phyloP scores from a whole-genome alignment of 2,113 vertebrate genomes.

The Chascanopsetta lugubris region DNA sequence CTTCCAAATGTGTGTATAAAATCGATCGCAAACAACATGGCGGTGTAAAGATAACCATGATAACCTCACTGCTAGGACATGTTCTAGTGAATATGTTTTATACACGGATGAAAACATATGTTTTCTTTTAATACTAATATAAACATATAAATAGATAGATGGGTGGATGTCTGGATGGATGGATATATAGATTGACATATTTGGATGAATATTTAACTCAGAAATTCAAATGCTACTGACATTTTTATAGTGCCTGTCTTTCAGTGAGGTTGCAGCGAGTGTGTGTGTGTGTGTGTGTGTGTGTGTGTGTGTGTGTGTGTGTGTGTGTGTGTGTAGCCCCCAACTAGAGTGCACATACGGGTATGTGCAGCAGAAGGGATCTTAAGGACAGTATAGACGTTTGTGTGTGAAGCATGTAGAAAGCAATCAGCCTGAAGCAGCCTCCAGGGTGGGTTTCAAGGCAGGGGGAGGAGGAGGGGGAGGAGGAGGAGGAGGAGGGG shows the following conservation, averaged over 20 bases:
- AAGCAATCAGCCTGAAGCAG: conserved; percentile 38
- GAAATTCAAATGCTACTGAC: neutral
- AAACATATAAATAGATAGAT: no score
- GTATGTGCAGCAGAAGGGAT: conserved; percentile 13
- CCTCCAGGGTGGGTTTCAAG: conserved; percentile 22
- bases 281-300: conserved; percentile 10
- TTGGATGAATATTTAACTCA: conserved; percentile 4
- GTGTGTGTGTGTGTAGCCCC: conserved; percentile 25
- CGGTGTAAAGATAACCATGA: no score
- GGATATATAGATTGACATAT: no score
- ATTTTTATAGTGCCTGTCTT: conserved; percentile 12
- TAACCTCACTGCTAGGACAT: no score
- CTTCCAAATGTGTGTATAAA: no score
- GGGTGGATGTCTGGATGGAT: no score
- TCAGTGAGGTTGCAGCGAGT: conserved; percentile 11
- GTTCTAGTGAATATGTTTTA: no score
- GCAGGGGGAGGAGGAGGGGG: neutral
- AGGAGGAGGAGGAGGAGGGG: neutral
- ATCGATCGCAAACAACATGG: no score
- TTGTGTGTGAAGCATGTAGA: conserved; percentile 30
- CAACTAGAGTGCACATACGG: neutral
- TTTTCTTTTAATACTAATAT: no score
- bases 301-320: conserved; percentile 5
- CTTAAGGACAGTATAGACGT: conserved; percentile 35
- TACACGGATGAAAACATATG: no score